Evolutionary conservation across 2,888 invertebrate genomes (phyloP).

Genomic region (Tipula vernalis): DNA sequence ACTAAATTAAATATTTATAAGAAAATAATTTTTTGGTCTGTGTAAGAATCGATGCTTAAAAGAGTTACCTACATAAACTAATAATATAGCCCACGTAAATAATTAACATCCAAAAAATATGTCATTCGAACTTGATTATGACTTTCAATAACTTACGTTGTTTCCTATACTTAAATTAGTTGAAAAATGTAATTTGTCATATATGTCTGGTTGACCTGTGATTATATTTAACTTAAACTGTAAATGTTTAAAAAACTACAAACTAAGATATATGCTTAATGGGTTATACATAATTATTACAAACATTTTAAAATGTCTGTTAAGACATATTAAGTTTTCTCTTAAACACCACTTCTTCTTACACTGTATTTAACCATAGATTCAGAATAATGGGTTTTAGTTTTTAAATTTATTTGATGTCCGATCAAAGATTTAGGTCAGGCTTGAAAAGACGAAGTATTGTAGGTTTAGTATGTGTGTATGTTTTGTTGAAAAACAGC

Average conservation of each 20-base stretch:
- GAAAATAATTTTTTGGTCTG: background rate
- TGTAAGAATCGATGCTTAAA: background rate
- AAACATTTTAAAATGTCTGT: too few relatives aligned
- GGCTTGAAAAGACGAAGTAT: too few relatives aligned
- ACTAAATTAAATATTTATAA: background rate
- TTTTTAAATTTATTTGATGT: too few relatives aligned
- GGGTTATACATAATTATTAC: too few relatives aligned
- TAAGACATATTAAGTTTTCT: too few relatives aligned
- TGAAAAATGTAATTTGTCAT: background rate
- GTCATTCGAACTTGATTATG: background rate
- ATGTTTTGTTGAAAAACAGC: too few relatives aligned
- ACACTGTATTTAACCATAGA: too few relatives aligned
- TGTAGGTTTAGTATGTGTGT: too few relatives aligned
- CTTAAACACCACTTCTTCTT: too few relatives aligned
- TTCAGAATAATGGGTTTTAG: too few relatives aligned
- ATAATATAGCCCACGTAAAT: background rate
- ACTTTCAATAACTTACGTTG: background rate
- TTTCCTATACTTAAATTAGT: background rate
- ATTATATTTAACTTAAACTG: background rate
- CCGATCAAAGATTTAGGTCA: too few relatives aligned
- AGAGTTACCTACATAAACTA: background rate
- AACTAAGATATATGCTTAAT: background rate
- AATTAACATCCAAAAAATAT: background rate
- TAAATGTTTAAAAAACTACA: background rate
- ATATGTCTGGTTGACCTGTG: background rate